Conservation (phyloP, 2,797 vertebrate genomes). For the Epinephelus coioides region DNA sequence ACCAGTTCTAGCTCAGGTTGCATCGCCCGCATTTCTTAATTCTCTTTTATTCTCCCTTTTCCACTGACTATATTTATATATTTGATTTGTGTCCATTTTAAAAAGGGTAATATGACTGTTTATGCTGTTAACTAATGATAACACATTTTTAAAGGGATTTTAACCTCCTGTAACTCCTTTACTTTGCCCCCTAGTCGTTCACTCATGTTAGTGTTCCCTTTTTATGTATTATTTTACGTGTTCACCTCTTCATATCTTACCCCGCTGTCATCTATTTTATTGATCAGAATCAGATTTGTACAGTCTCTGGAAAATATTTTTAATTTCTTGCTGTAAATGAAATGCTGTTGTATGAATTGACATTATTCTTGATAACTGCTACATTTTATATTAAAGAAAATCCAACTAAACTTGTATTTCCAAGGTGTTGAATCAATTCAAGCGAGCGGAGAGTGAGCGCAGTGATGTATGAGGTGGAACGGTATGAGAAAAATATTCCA, state of each 20-base stretch:
- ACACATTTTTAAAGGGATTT: conserved; percentile 28
- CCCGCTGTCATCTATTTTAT: conserved; percentile 40
- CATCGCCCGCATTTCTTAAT: background rate
- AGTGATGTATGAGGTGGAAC: conserved; percentile 28
- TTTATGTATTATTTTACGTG: conserved; percentile 10
- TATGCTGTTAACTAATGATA: background rate
- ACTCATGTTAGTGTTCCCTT: conserved; percentile 12
- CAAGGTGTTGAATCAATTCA: background rate
- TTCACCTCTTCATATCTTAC: conserved; percentile 24
- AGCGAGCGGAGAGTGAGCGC: background rate
- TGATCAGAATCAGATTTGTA: conserved; percentile 60
- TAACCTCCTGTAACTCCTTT: background rate
- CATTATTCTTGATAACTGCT: conserved; percentile 70
- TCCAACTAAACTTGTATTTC: conserved; percentile 34
- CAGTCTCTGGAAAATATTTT: conserved; percentile 53
- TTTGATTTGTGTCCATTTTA: conserved; percentile 25
- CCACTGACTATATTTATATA: conserved; percentile 10
- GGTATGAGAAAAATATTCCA: conserved; percentile 27
- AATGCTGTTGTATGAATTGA: conserved; percentile 64
- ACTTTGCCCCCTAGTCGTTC: conserved; percentile 13
- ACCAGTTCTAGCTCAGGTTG: conserved; percentile 42
- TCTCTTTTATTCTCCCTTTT: conserved; percentile 11
- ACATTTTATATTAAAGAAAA: conserved; percentile 75
- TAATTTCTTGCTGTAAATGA: conserved; percentile 71
- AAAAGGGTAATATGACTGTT: conserved; percentile 24